Percentiles rank a stretch among this genome's conserved stretches.
These are phyloP conservation scores for Cylindroiulus punctatus DNA, from an alignment of 2,888 invertebrate species.

Conservation along the genomic window DNA sequence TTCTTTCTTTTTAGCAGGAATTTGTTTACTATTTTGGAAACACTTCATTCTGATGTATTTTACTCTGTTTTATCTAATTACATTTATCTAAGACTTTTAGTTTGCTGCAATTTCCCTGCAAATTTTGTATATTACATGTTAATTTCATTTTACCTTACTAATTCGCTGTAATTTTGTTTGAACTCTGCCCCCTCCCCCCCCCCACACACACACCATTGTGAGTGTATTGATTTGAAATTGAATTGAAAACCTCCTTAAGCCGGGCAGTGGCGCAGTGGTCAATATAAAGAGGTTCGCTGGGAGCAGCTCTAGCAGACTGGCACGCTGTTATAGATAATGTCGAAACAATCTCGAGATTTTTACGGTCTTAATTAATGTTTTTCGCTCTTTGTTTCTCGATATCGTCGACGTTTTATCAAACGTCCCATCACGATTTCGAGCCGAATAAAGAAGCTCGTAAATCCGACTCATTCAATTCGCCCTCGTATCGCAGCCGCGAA, in stretches of 20 bases:
- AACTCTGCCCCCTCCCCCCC: too few species aligned
- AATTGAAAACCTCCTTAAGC: background rate
- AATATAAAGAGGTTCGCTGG: background rate
- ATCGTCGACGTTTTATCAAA: background rate
- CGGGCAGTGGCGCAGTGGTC: background rate
- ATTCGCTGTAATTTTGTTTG: too few species aligned
- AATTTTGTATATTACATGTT: too few species aligned
- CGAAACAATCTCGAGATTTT: background rate
- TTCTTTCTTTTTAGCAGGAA: too few species aligned
- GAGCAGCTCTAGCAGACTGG: background rate
- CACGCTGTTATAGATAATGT: background rate
- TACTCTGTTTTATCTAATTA: too few species aligned
- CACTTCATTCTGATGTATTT: too few species aligned
- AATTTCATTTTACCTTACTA: too few species aligned
- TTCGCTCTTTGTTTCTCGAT: background rate
- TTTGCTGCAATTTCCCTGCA: too few species aligned
- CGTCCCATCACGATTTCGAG: constrained; percentile 24
- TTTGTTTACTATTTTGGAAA: too few species aligned
- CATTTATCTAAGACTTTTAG: too few species aligned
- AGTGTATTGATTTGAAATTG: too few species aligned
- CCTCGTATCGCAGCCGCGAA: background rate
- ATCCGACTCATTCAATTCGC: constrained; percentile 13
- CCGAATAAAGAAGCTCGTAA: constrained; percentile 25
- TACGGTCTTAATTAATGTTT: constrained; percentile 3
- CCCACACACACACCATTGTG: too few species aligned